These are phyloP conservation scores for Bursaphelenchus okinawaensis DNA, from an alignment of 2,888 invertebrate species.

Conservation along the genomic window DNA sequence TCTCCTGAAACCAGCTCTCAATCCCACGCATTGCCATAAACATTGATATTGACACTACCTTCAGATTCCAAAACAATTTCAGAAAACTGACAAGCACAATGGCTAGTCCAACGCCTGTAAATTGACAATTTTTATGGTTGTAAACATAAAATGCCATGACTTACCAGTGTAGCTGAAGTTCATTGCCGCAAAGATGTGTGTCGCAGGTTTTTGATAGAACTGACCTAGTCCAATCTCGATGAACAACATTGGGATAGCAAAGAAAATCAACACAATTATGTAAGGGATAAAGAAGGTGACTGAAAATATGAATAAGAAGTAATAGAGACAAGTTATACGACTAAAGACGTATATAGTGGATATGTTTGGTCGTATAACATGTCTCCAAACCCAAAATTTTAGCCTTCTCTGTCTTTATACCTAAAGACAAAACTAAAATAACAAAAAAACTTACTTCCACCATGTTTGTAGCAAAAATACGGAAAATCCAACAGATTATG, in stretches of 20 bases:
- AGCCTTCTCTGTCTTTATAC: too few relatives aligned
- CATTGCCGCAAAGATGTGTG: not conserved
- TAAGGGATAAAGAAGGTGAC: not conserved
- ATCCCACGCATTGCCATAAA: not conserved
- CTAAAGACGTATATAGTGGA: not conserved
- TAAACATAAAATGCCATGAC: not conserved
- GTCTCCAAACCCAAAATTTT: too few relatives aligned
- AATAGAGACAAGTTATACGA: not conserved
- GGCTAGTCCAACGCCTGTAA: not conserved
- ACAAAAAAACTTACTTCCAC: not conserved
- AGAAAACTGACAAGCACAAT: not conserved
- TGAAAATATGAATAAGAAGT: too few relatives aligned
- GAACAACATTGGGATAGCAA: not conserved
- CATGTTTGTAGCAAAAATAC: not conserved
- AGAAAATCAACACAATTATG: not conserved
- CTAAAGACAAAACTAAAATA: too few relatives aligned
- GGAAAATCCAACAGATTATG: not conserved
- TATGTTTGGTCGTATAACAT: too few relatives aligned
- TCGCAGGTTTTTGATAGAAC: not conserved
- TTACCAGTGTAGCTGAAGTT: not conserved
- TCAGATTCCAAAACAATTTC: not conserved
- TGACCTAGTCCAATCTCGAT: not conserved
- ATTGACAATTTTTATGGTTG: not conserved
- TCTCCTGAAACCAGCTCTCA: not conserved
- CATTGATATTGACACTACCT: not conserved